Evolutionary conservation across 2,113 vertebrate genomes (phyloP), one percentile per base, ranked within the genome.

Genomic region (Macroglossus sobrinus): DNA sequence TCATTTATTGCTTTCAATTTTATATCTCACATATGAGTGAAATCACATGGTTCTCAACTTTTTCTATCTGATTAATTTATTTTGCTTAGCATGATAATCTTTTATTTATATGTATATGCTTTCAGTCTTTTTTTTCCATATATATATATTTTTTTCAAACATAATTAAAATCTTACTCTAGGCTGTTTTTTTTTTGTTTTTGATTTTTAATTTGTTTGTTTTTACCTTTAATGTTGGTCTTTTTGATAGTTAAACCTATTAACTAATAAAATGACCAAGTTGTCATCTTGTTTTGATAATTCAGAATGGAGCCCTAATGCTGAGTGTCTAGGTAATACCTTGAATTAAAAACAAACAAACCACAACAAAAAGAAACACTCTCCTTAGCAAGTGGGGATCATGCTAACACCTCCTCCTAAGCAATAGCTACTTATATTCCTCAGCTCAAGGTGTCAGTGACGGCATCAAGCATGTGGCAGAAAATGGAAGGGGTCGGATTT

Each of bases 281-380:
- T 13, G 2, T 47, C 11, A 74, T 86, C 33, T 47, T 72, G 53
- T n/a, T 47, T 33, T n/a, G 55, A 16, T 87, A 55, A 81, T 71
- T 47, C 33, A 79, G 47, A 75, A 72, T 35, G 63, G 3, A 40
- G 24, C 18, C 33, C 14, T 69, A 21, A 59, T 38, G 45, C 28
- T 66, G 63, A 66, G 12, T 66, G n/a, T 93, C 53, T 75, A 72
- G 43, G 28, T 80, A 57, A 85, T 69, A 40, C 38, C 26, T 74
- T 72, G 55, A 47, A 61, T 68, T 88, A 86, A 63, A 88, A 90
- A n/a, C 38, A 91, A 78, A 82, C n/a, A 87, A 90, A 69, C 28
- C n/a, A 81, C 33, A 53, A 71, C 11, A 40, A 14, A 64, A 64
- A 59, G 43, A 82, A 78, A 21, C 28, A 45, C 26, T 35, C 47